A percentile compares a stretch with the other conserved stretches of the same genome.
Conservation (phyloP, 2,113 vertebrate species). For the Cavia aperea region DNA sequence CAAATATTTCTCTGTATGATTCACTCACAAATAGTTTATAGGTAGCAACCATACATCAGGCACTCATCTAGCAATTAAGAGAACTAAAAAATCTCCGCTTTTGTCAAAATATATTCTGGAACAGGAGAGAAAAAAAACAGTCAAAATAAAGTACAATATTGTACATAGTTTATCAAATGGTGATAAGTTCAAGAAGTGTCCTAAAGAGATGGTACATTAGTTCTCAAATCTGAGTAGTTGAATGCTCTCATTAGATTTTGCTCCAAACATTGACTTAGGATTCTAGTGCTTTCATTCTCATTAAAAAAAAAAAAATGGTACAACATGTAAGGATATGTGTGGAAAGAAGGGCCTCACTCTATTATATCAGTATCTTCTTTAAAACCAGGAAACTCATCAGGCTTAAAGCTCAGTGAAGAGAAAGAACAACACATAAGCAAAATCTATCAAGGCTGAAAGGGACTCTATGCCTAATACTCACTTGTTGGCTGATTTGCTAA, state of each 20-base stretch:
- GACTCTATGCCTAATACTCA: background rate
- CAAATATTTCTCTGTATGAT: background rate
- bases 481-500: background rate
- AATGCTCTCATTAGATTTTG: background rate
- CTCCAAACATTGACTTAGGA: background rate
- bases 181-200: background rate
- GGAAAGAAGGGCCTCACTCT: background rate
- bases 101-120: background rate
- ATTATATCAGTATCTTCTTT: background rate
- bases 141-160: background rate
- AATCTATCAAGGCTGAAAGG: background rate
- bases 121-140: background rate
- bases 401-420: background rate
- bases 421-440: background rate
- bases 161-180: background rate
- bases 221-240: background rate
- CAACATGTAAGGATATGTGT: background rate
- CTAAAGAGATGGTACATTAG: background rate
- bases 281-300: background rate
- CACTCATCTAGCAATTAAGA: background rate
- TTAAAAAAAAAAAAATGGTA: background rate
- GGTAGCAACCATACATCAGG: background rate
- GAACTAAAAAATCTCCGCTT: background rate
- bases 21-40: background rate
- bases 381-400: background rate